These are phyloP conservation scores for Schrankia costaestrigalis DNA, from an alignment of 2,888 invertebrate species.

Conservation along the genomic window DNA sequence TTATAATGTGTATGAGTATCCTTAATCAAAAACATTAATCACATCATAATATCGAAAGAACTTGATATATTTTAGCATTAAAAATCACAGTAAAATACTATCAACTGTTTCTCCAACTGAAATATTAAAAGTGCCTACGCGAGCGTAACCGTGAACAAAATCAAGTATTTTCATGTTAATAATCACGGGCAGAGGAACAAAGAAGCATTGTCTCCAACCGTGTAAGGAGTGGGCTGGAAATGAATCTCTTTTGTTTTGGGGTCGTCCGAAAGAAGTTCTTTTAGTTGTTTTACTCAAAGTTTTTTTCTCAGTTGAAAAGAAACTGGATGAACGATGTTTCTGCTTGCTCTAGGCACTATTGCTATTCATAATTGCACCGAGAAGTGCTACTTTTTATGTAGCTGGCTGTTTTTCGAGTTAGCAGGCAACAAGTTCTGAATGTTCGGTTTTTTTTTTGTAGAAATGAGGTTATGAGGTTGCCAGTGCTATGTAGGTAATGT, in stretches of 20 bases:
- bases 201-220: constrained; percentile 49
- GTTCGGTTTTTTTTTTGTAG: constrained; percentile 5
- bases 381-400: constrained; percentile 20
- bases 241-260: constrained; percentile 56
- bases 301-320: constrained; percentile 35
- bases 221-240: constrained; percentile 53
- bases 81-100: neutral
- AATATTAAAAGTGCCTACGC: constrained; percentile 6
- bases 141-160: constrained; percentile 15
- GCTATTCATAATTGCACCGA: constrained; percentile 26
- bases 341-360: constrained; percentile 30
- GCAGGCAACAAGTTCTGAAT: constrained; percentile 9
- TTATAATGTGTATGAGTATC: too few species aligned
- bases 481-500: constrained; percentile 1
- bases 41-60: too few species aligned
- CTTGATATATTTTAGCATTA: neutral
- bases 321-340: constrained; percentile 36
- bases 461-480: constrained; percentile 8
- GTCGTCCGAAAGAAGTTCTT: constrained; percentile 37
- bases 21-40: too few species aligned
- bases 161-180: constrained; percentile 47
- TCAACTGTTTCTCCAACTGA: constrained; percentile 1
- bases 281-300: constrained; percentile 27
- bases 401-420: constrained; percentile 10
- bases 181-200: constrained; percentile 50